Evolutionary conservation across 2,888 invertebrate species (phyloP).

Genomic region (Salpingus planirostris): DNA sequence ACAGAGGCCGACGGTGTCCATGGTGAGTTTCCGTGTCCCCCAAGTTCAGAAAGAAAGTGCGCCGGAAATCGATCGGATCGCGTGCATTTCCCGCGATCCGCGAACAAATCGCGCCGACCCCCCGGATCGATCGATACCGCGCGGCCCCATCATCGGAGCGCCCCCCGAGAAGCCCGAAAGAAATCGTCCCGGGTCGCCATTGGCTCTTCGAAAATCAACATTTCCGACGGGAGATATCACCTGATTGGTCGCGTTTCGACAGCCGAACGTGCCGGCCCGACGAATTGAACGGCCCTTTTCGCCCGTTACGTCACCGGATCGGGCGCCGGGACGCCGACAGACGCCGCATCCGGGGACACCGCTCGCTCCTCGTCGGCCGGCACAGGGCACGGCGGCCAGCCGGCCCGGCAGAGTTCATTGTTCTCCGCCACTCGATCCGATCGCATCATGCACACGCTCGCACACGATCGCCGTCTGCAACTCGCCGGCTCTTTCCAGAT

Average conservation of each 20-base stretch:
- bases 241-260: constrained; percentile 45
- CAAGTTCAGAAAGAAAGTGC: no score
- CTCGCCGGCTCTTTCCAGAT: no score
- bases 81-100: no score
- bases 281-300: constrained; percentile 40
- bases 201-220: constrained; percentile 42
- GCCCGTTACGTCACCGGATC: no score
- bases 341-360: constrained; percentile 6
- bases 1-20: constrained; percentile 39
- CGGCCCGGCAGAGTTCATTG: constrained; percentile 49
- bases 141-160: no score
- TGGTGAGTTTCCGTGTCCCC: constrained; percentile 38
- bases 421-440: constrained; percentile 42
- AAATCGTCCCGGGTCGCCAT: constrained; percentile 27
- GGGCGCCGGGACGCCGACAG: constrained; percentile 8
- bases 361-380: not conserved
- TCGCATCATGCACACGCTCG: no score
- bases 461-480: no score
- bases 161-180: constrained; percentile 8
- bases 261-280: constrained; percentile 44
- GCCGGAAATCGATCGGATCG: no score
- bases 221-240: constrained; percentile 43
- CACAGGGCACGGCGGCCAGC: constrained; percentile 18
- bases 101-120: constrained; percentile 3
- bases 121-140: constrained; percentile 5